Base-by-base conservation (phyloP, 2,888 invertebrate species). In the Zygogramma bicolorata region DNA sequence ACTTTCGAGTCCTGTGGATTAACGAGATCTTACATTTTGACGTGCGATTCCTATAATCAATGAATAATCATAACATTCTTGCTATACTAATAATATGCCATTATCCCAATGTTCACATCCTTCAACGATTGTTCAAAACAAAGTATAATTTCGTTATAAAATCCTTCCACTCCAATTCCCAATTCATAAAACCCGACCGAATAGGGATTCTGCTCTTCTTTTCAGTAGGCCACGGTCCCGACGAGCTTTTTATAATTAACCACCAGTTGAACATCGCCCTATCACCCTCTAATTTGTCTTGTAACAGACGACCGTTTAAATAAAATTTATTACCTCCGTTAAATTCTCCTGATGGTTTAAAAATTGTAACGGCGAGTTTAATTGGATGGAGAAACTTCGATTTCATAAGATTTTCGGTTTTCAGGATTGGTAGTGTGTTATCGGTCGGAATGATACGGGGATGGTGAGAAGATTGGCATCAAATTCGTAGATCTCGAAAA, bases 191-290 rank as follows among this genome's bases (percentile, higher is more conserved):
- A 27, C 25, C 25, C 53, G 27, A 27, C 6, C 15, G 53, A 53
- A 53, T 53, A 46, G 46, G 31, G 13, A n/a, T 46, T 10, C 18
- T 29, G 31, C 40, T 42, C 15, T 40, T 18, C 13, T 46, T 63
- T 29, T 34, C 46, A 22, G 6, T 22, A 15, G 46, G 42, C 3
- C 22, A 46, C 31, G 20, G 25, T 46, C 46, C 46, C 40, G 34
- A 22, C 63, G 46, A 46, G 27, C 63, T 63, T 63, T 63, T 63
- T 63, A 63, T 63, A 63, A 63, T 63, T 63, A 63, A 63, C 63
- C 63, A 63, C 63, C 63, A 46, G 63, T 63, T 63, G 63, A 42
- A 42, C 46, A 63, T 63, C 27, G 27, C 53, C 53, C 53, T 27
- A 25, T 27, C 63, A 46, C 46, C 63, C 63, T 29, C 46, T 46